Evolutionary conservation across 2,888 invertebrate genomes (phyloP).

Genomic region (Allolobophora icterica): DNA sequence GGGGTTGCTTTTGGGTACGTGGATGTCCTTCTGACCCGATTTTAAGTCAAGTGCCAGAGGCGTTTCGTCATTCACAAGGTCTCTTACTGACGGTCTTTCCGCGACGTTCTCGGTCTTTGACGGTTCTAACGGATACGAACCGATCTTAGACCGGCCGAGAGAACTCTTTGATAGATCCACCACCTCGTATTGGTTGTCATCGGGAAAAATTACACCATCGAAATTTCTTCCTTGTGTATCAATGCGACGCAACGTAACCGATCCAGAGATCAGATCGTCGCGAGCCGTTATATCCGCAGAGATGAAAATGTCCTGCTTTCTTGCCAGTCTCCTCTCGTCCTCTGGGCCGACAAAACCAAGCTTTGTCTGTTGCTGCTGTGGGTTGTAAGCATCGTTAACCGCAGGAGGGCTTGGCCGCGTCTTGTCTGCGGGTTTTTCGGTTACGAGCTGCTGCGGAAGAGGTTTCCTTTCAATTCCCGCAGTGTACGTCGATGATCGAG

Average conservation of each 20-base stretch:
- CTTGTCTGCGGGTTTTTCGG: background rate
- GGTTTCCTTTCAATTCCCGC: background rate
- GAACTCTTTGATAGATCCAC: background rate
- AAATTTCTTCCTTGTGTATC: too few relatives aligned
- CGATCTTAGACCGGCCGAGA: background rate
- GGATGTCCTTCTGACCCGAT: background rate
- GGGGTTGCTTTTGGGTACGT: background rate
- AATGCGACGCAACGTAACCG: too few relatives aligned
- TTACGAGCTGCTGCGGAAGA: background rate
- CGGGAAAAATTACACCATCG: background rate
- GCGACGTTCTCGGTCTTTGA: background rate
- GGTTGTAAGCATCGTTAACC: background rate
- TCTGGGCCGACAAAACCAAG: background rate
- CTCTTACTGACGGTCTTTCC: background rate
- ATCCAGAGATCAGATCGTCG: background rate
- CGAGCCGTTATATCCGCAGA: background rate
- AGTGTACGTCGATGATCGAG: background rate
- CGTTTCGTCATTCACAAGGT: background rate
- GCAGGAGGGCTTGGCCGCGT: background rate
- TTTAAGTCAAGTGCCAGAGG: background rate
- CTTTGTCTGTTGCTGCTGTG: background rate
- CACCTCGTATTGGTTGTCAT: background rate
- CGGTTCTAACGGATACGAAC: background rate
- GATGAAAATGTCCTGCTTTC: background rate
- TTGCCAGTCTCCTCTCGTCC: background rate